A percentile compares a stretch with the other conserved stretches of the same genome.
Conservation (phyloP, 2,113 vertebrate species). For the Indicator maculatus region DNA sequence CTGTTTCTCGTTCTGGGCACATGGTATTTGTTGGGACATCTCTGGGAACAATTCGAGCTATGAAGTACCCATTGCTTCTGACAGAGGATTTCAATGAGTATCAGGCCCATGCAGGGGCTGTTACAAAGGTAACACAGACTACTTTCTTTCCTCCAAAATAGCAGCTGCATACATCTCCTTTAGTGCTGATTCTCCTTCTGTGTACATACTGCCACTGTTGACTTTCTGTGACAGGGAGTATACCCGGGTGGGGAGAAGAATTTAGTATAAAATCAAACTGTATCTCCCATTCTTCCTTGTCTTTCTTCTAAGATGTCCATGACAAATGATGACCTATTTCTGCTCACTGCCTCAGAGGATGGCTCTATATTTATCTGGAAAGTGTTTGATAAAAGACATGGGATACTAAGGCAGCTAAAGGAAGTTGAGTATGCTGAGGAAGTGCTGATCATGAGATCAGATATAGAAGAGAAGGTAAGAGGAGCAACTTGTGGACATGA, state of each 20-base stretch:
- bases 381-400: conserved; percentile 85
- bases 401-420: conserved; percentile 78
- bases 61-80: conserved; percentile 87
- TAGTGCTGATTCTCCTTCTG: not conserved
- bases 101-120: conserved; percentile 87
- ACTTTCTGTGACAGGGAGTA: not conserved
- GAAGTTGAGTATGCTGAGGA: conserved; percentile 86
- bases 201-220: not conserved
- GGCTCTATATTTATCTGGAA: conserved; percentile 89
- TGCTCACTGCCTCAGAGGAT: conserved; percentile 88
- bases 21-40: conserved; percentile 90
- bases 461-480: conserved; percentile 91
- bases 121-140: conserved; percentile 84
- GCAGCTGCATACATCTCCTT: not conserved
- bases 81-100: conserved; percentile 86
- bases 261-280: not conserved
- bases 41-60: conserved; percentile 82
- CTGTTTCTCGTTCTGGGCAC: conserved; percentile 83
- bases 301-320: conserved; percentile 81
- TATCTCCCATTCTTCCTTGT: not conserved
- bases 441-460: conserved; percentile 89
- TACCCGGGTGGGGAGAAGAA: not conserved
- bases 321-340: conserved; percentile 88
- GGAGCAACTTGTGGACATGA: not conserved
- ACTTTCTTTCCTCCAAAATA: not conserved